These are phyloP conservation scores for Glossosoma conforme DNA, from an alignment of 1,140 invertebrate genomes.

Conservation along the genomic window DNA sequence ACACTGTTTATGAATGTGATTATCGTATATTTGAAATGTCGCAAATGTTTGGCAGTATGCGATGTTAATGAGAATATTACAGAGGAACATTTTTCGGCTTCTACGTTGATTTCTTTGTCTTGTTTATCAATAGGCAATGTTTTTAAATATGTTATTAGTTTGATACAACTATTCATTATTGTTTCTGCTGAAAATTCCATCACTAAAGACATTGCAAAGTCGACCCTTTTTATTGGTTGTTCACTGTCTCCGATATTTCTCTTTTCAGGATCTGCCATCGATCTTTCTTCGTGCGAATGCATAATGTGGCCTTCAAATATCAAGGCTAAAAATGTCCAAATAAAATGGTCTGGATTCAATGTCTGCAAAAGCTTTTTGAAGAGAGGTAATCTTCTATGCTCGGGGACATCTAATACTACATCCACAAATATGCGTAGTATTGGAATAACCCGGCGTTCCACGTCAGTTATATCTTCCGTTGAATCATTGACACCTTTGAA, in stretches of 20 bases:
- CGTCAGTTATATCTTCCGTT: constrained; percentile 43
- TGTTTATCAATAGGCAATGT: constrained; percentile 58
- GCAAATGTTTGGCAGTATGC: constrained; percentile 66
- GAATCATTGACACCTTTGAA: constrained; percentile 47
- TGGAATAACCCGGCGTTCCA: constrained; percentile 52
- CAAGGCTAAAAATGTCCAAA: constrained; percentile 73
- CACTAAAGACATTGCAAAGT: constrained; percentile 64
- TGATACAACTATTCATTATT: constrained; percentile 59
- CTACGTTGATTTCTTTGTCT: constrained; percentile 42
- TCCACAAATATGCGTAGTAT: constrained; percentile 87
- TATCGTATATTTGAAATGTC: constrained; percentile 76
- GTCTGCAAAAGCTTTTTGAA: constrained; percentile 75
- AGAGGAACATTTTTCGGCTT: constrained; percentile 39
- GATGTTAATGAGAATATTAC: constrained; percentile 63
- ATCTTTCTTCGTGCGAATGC: constrained; percentile 46
- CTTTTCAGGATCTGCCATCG: constrained; percentile 33
- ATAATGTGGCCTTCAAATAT: constrained; percentile 64
- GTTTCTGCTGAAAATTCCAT: constrained; percentile 60
- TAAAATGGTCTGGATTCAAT: constrained; percentile 61
- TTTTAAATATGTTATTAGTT: constrained; percentile 61
- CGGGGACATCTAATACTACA: constrained; percentile 82
- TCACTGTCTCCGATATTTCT: constrained; percentile 42
- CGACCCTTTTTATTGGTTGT: constrained; percentile 52
- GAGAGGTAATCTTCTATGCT: constrained; percentile 75
- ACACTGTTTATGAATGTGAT: constrained; percentile 65